These are phyloP conservation scores for Agrochola lota DNA, from an alignment of 2,888 invertebrate genomes.

Conservation along the genomic window DNA sequence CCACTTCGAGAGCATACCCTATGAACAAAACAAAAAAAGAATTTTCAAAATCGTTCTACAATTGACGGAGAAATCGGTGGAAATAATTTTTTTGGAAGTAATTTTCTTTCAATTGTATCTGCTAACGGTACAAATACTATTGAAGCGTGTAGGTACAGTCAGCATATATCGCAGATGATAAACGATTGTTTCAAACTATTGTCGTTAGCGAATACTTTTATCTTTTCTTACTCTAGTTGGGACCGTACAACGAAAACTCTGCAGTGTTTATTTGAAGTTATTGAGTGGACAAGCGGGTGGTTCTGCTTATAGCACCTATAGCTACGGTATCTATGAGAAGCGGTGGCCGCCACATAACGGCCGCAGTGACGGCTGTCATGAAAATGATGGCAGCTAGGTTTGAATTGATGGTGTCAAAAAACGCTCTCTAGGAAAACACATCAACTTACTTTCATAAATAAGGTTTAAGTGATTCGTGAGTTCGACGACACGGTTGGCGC, in stretches of 20 bases:
- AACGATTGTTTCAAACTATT: conserved; percentile 85
- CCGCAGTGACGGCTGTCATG: too few relatives aligned
- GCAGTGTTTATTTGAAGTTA: not conserved
- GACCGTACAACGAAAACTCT: not conserved
- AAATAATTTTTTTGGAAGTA: too few relatives aligned
- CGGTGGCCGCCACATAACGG: not conserved
- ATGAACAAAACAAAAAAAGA: too few relatives aligned
- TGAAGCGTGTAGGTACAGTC: conserved; percentile 74
- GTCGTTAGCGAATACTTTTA: conserved; percentile 81
- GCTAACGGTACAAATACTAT: conserved; percentile 76
- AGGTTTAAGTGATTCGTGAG: too few relatives aligned
- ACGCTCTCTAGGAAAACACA: too few relatives aligned
- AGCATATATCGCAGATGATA: conserved; percentile 78
- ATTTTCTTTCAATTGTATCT: conserved; percentile 50
- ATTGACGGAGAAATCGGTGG: too few relatives aligned
- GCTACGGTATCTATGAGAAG: not conserved
- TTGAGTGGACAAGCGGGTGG: not conserved
- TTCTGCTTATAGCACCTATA: not conserved
- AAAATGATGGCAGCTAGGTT: too few relatives aligned
- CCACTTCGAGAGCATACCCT: too few relatives aligned
- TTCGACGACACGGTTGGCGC: too few relatives aligned
- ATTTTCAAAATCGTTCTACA: too few relatives aligned
- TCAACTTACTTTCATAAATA: too few relatives aligned
- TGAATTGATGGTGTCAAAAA: too few relatives aligned
- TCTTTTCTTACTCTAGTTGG: conserved; percentile 54